Conservation (phyloP, 2,797 vertebrate species). For the Heliangelus exortis region DNA sequence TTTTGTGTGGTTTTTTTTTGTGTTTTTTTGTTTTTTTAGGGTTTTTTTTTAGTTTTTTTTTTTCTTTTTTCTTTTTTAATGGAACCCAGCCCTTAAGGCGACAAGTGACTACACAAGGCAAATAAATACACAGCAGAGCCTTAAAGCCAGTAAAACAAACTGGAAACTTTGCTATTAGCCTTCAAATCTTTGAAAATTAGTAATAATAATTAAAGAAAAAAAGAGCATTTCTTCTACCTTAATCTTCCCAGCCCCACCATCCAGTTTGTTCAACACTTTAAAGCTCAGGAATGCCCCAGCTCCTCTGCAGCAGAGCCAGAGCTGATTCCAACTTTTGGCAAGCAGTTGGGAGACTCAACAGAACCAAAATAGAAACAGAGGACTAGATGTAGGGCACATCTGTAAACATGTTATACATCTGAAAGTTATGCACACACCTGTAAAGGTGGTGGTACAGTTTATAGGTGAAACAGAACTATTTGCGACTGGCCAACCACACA, state of each 20-base stretch:
- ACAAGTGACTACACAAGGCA: conserved; percentile 83
- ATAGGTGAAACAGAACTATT: conserved; percentile 77
- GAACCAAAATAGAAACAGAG: conserved; percentile 70
- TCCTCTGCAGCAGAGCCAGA: conserved; percentile 53
- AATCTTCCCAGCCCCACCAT: conserved; percentile 63
- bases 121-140: conserved; percentile 81
- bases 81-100: conserved; percentile 80
- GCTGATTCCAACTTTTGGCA: conserved; percentile 78
- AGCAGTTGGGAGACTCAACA: conserved; percentile 78
- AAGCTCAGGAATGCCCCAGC: conserved; percentile 75
- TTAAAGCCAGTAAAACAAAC: conserved; percentile 83
- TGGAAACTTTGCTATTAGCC: conserved; percentile 71
- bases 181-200: conserved; percentile 19
- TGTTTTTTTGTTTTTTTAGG: too few relatives aligned
- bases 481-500: conserved; percentile 79
- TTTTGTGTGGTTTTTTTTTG: background rate
- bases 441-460: conserved; percentile 77
- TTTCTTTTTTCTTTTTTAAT: background rate
- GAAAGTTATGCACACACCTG: conserved; percentile 74
- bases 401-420: conserved; percentile 81
- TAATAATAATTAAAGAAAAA: background rate
- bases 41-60: background rate
- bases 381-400: conserved; percentile 75
- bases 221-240: conserved; percentile 57
- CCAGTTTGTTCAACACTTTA: conserved; percentile 83